These are phyloP conservation scores for Sipha flava DNA, from an alignment of 1,140 invertebrate genomes.

Conservation along the genomic window DNA sequence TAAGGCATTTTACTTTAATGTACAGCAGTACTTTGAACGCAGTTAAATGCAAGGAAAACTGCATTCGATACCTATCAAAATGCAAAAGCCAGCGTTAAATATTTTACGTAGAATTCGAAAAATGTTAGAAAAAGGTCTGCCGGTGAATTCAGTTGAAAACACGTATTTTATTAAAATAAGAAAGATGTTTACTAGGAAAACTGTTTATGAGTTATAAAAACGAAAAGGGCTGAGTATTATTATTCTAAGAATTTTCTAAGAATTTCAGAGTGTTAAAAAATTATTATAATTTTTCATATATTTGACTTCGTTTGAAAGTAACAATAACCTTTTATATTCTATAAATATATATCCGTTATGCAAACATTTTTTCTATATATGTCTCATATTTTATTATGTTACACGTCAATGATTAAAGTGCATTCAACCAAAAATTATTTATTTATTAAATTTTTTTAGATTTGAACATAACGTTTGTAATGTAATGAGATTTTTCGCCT, in stretches of 20 bases:
- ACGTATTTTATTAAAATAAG: conserved; percentile 1
- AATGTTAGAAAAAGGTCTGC: conserved; percentile 7
- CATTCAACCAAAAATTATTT: no score
- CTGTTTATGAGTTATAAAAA: neutral
- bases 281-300: neutral
- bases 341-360: neutral
- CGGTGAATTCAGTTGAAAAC: neutral
- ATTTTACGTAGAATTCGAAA: neutral
- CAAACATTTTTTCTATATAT: no score
- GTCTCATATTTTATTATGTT: no score
- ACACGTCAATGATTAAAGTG: no score
- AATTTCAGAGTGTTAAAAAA: neutral
- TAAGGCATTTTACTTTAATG: no score
- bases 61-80: neutral
- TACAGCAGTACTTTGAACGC: no score
- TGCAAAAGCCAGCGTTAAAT: neutral
- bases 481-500: no score
- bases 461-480: no score
- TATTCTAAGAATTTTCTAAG: neutral
- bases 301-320: neutral
- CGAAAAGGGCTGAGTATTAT: neutral
- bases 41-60: neutral
- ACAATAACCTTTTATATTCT: neutral
- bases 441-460: no score
- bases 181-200: neutral